Conservation (phyloP, 2,888 invertebrate genomes). For the Agrotis clavis region DNA sequence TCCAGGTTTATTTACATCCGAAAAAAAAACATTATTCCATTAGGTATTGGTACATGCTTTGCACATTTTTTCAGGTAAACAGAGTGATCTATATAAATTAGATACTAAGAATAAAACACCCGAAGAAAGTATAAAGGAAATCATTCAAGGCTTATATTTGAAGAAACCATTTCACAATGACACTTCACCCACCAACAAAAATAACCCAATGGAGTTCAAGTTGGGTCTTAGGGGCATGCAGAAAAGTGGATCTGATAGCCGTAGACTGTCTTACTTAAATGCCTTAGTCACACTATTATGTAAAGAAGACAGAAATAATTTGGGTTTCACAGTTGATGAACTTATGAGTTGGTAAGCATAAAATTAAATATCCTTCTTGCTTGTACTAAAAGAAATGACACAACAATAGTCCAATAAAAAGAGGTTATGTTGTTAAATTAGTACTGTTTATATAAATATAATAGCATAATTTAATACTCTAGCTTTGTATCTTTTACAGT, state of each 20-base stretch:
- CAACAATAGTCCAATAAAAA: background rate
- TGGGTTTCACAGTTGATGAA: conserved; percentile 95
- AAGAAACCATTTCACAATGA: conserved; percentile 84
- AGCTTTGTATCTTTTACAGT: conserved; percentile 6
- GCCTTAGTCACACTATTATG: conserved; percentile 95
- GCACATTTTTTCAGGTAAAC: conserved; percentile 86
- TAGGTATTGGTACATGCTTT: conserved; percentile 31
- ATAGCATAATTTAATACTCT: background rate
- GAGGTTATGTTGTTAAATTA: conserved; percentile 37
- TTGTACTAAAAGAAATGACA: background rate
- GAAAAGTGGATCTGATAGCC: conserved; percentile 93
- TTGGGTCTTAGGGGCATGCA: conserved; percentile 91
- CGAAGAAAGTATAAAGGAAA: conserved; percentile 92
- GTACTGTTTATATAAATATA: background rate
- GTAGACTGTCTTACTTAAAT: conserved; percentile 96
- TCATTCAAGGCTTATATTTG: conserved; percentile 91
- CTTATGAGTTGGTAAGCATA: conserved; percentile 90
- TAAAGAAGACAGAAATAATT: conserved; percentile 92
- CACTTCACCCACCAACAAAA: conserved; percentile 84
- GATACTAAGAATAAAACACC: conserved; percentile 91
- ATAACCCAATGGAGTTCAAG: conserved; percentile 86
- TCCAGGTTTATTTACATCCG: conserved; percentile 4
- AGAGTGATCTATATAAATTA: conserved; percentile 93
- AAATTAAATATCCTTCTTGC: background rate
- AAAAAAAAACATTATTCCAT: background rate